Conservation (phyloP, 2,797 vertebrate genomes). For the Galaxias olidus region DNA sequence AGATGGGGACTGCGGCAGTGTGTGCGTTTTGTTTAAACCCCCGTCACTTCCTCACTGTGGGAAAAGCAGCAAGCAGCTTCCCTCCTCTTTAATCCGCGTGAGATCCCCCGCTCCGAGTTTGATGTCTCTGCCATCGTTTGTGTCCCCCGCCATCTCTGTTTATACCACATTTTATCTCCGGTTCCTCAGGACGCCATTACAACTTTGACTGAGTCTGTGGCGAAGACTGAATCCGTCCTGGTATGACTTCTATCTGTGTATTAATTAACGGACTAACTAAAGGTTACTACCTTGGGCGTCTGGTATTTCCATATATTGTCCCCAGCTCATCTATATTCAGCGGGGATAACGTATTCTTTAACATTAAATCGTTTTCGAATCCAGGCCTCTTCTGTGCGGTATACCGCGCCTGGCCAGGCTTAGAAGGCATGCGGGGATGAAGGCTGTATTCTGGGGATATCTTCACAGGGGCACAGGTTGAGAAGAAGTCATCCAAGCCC, state of each 20-base stretch:
- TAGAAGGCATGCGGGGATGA: conserved; percentile 29
- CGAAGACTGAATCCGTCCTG: conserved; percentile 47
- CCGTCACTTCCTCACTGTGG: conserved; percentile 60
- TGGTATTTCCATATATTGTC: conserved; percentile 67
- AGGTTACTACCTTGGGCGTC: conserved; percentile 70
- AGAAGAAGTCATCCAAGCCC: conserved; percentile 59
- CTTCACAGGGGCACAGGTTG: conserved; percentile 54
- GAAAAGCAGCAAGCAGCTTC: conserved; percentile 47
- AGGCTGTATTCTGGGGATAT: conserved; percentile 34
- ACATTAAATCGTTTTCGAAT: conserved; percentile 55
- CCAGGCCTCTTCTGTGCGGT: conserved; percentile 21
- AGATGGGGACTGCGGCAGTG: conserved; percentile 45
- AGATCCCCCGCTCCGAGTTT: conserved; percentile 52
- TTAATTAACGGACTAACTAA: conserved; percentile 67
- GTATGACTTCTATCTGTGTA: conserved; percentile 51
- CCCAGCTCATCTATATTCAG: conserved; percentile 70
- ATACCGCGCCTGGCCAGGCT: conserved; percentile 2
- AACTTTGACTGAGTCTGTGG: conserved; percentile 52
- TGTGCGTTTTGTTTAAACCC: conserved; percentile 64
- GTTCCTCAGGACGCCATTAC: conserved; percentile 52
- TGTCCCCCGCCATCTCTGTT: conserved; percentile 35
- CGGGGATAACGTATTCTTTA: conserved; percentile 57
- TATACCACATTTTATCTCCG: conserved; percentile 47
- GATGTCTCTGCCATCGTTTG: conserved; percentile 23
- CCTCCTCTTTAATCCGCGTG: conserved; percentile 52